Evolutionary conservation across 2,888 invertebrate species (phyloP), one percentile per base, ranked within the genome.

Genomic region (Amitus sp.): DNA sequence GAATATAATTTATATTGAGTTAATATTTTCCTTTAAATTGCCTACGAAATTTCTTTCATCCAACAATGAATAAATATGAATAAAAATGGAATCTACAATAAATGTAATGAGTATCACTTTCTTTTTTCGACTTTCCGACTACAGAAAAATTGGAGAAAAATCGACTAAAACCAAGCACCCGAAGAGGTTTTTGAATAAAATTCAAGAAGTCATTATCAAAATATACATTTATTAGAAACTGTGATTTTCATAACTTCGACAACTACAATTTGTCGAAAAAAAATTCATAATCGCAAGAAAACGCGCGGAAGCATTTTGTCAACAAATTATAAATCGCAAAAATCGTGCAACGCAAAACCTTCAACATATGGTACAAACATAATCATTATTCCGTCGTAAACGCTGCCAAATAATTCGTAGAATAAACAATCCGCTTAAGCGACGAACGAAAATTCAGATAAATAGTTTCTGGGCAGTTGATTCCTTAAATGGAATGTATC

Each of bases 401-500:
- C 59, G 60, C 45, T 60, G 39, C 7, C 9, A 51, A 34, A 43
- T 60, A 46, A 12, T 39, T 39, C 17, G 13, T 17, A 9, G 4
- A 34, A 12, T n/a, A 13, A 40, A 40, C 19, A 3, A 40, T 18
- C 39, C n/a, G 15, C 10, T 34, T 12, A 3, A 10, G 34, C 37
- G 19, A 17, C 19, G 40, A 18, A 40, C 9, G 19, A 18, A 10
- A 17, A 40, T 40, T 10, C 39, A 13, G 7, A 5, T 7, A 9
- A 15, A 39, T 39, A 27, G 48, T 50, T 50, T 62, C 58, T 67
- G 72, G 77, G 73, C 76, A 77, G 72, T 75, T 71, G 73, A 71
- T 66, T 69, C 72, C 71, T 69, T 67, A 71, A 49, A 70, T 73
- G 78, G 79, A 79, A 79, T 79, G 79, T 78, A 66, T 74, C 73